Evolutionary conservation across 2,888 invertebrate species (phyloP).

Genomic region (Dryobotodes eremita): DNA sequence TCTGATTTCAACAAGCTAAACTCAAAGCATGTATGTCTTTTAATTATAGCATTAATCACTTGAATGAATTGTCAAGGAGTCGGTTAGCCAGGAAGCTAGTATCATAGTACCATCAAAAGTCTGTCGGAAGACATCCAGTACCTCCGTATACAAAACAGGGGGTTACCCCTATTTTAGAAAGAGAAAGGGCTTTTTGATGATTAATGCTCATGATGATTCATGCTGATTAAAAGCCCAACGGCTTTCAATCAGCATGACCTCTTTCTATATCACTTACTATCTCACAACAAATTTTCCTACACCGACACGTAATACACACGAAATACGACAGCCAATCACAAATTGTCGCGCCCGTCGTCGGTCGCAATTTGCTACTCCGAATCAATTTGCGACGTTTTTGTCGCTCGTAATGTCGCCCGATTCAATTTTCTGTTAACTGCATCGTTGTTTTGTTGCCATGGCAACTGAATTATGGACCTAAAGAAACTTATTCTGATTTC

Average conservation of each 20-base stretch:
- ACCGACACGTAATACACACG: slow-evolving; percentile 66
- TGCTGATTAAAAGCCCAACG: no score
- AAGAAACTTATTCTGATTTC: slow-evolving; percentile 69
- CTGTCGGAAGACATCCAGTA: rapidly evolving
- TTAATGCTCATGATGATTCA: no score
- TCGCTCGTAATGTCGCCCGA: slow-evolving; percentile 83
- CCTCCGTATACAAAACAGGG: neutral
- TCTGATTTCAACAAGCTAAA: neutral
- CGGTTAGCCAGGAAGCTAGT: neutral
- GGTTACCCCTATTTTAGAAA: no score
- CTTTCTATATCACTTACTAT: slow-evolving; percentile 20
- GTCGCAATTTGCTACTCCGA: slow-evolving; percentile 87
- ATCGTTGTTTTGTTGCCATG: slow-evolving; percentile 64
- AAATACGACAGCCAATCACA: slow-evolving; percentile 66
- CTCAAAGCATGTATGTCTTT: neutral
- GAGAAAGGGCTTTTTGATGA: no score
- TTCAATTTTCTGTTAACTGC: slow-evolving; percentile 79
- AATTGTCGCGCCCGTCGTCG: slow-evolving; percentile 68
- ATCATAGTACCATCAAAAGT: neutral
- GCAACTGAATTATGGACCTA: slow-evolving; percentile 61
- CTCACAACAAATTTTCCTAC: slow-evolving; percentile 25
- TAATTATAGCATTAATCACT: no score
- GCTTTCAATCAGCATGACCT: neutral
- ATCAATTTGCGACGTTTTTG: slow-evolving; percentile 89
- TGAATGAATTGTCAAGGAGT: neutral